Evolutionary conservation across 1,140 invertebrate genomes (phyloP).

Genomic region (Sinonovacula constricta): DNA sequence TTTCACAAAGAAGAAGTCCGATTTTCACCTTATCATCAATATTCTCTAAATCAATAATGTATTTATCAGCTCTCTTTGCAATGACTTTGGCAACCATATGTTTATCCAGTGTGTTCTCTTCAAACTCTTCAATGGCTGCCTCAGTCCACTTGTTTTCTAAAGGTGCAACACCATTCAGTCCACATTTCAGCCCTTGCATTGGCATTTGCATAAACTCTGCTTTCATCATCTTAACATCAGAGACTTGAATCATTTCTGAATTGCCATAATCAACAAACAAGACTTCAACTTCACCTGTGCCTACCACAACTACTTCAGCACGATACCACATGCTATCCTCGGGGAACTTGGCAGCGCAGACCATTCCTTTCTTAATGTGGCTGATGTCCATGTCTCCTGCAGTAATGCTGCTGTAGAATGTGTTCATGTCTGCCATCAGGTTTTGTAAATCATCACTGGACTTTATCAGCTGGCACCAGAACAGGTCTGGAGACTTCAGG

Average conservation of each 20-base stretch:
- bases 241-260: slow-evolving; percentile 58
- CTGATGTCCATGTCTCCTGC: slow-evolving; percentile 37
- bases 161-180: slow-evolving; percentile 47
- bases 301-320: slow-evolving; percentile 85
- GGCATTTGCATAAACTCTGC: slow-evolving; percentile 78
- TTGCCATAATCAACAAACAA: slow-evolving; percentile 83
- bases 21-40: slow-evolving; percentile 57
- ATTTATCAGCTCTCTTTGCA: slow-evolving; percentile 20
- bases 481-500: slow-evolving; percentile 64
- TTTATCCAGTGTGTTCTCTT: slow-evolving; percentile 64
- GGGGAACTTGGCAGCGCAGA: slow-evolving; percentile 84
- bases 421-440: slow-evolving; percentile 77
- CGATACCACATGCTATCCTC: slow-evolving; percentile 89
- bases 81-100: slow-evolving; percentile 50
- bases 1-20: slow-evolving; percentile 49
- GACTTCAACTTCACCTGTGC: slow-evolving; percentile 84
- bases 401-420: slow-evolving; percentile 52
- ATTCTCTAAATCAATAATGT: slow-evolving; percentile 56
- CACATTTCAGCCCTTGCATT: slow-evolving; percentile 67
- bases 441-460: slow-evolving; percentile 69
- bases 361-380: slow-evolving; percentile 49
- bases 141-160: slow-evolving; percentile 55
- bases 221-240: slow-evolving; percentile 58
- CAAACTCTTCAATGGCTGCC: slow-evolving; percentile 60
- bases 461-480: slow-evolving; percentile 79